Conservation (phyloP, 1,140 invertebrate genomes). For the Aricia agestis region DNA sequence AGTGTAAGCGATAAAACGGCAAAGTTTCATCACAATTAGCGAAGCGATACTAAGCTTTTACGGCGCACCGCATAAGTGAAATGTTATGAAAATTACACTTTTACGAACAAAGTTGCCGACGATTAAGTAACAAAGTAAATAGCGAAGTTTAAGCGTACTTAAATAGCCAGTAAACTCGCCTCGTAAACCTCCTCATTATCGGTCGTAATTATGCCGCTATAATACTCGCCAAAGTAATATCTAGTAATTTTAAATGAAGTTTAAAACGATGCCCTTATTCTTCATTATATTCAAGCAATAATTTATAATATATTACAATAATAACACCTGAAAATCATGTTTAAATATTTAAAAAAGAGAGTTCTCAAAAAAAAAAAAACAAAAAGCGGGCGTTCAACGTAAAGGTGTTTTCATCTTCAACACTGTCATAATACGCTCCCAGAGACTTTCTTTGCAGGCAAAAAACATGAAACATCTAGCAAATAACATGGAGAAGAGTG, state of each 20-base stretch:
- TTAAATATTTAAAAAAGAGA: too few relatives aligned
- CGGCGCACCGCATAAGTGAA: constrained; percentile 1
- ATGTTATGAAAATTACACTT: constrained; percentile 1
- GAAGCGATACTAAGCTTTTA: background rate
- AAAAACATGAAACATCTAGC: too few relatives aligned
- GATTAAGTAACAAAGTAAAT: constrained; percentile 3
- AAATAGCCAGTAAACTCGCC: background rate
- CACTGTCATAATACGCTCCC: too few relatives aligned
- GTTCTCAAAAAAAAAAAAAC: too few relatives aligned
- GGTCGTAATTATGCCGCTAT: background rate
- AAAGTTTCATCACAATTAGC: background rate
- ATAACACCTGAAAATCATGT: too few relatives aligned
- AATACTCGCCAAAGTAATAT: background rate
- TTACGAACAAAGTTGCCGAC: background rate
- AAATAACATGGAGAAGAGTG: too few relatives aligned
- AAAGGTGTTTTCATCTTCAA: too few relatives aligned
- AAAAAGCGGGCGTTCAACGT: too few relatives aligned
- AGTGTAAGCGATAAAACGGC: background rate
- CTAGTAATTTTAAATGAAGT: background rate
- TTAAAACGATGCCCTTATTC: background rate
- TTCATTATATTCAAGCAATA: background rate
- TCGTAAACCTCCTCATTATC: background rate
- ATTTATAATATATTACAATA: too few relatives aligned
- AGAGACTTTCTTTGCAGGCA: too few relatives aligned
- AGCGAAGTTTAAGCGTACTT: background rate